Evolutionary conservation across 1,140 invertebrate genomes (phyloP).

Genomic region (Aphis craccivora): DNA sequence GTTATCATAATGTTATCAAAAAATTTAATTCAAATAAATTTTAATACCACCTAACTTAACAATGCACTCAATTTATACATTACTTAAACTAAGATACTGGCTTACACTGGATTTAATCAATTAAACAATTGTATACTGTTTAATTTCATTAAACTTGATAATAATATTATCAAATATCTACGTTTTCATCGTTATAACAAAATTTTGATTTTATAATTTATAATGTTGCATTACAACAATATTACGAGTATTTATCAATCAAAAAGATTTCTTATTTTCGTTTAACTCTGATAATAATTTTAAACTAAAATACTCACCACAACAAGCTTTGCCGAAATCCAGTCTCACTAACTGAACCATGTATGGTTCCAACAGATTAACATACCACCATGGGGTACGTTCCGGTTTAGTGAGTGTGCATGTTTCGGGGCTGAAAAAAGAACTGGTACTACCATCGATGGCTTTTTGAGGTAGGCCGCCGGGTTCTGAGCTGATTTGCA

Average conservation of each 20-base stretch:
- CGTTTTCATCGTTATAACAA: background rate
- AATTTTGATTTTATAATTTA: background rate
- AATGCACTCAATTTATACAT: background rate
- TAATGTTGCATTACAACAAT: background rate
- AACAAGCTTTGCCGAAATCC: slow-evolving; percentile 91
- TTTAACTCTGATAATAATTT: background rate
- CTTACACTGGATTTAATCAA: background rate
- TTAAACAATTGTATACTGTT: background rate
- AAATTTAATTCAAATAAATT: background rate
- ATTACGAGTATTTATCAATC: too few relatives aligned
- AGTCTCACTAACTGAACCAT: slow-evolving; percentile 92
- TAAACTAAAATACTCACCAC: slow-evolving; percentile 72
- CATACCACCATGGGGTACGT: slow-evolving; percentile 91
- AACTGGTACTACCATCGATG: slow-evolving; percentile 87
- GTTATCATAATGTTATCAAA: background rate
- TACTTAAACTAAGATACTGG: background rate
- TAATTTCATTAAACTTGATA: background rate
- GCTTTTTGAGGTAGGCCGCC: slow-evolving; percentile 88
- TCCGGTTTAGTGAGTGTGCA: slow-evolving; percentile 87
- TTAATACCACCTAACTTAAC: background rate
- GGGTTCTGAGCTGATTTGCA: slow-evolving; percentile 87
- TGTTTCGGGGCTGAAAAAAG: slow-evolving; percentile 81
- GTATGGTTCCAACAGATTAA: slow-evolving; percentile 92
- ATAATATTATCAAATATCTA: background rate
- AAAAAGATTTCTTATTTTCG: background rate